Evolutionary conservation across 2,113 vertebrate genomes (phyloP), one percentile per base, ranked within the genome.

Genomic region (Chionomys nivalis): DNA sequence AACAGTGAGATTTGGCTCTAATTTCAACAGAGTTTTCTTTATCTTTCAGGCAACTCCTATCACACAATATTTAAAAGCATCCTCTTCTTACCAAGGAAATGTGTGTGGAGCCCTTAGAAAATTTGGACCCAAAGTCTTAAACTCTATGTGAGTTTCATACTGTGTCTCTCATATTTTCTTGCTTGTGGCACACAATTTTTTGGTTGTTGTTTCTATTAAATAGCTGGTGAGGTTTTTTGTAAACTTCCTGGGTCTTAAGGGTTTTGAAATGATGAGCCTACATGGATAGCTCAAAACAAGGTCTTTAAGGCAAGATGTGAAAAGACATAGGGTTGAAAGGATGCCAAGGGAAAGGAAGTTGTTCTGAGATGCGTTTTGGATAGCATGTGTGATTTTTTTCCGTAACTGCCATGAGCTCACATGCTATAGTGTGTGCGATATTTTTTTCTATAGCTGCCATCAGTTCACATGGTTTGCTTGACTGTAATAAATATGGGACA

Each of bases 61-160:
- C 70, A 90, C 70, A 73, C 65, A 78, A 31, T 94, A 93, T 72
- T 93, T 96, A 94, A 97, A 92, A 88, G 75, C 49, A 52, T 47
- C 76, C 2, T 96, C 95, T 93, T 95, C 95, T 83, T 95, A 87
- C 39, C 87, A 97, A 87, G 91, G 95, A 93, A 91, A 24, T 65
- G 26, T 76, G n/a, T 98, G 97, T 93, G 92, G 94, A 58, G 70
- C 92, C 47, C 9, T 85, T 79, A 28, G 52, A 55, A 96, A 93
- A 65, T 97, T 96, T 95, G 93, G 94, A 94, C 63, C n/a, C 0
- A 89, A 85, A 89, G 47, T 76, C 31, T 58, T 97, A 93, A 94
- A 73, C 11, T 81, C 44, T n/a, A 83, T 96, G 94, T 98, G 90
- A 98, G 95, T 94, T 96, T 94, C 68, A 33, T 72, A 49, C 28